phyloP scores from a whole-genome alignment of 2,888 invertebrate genomes.

The Strigamia transsilvanica region DNA sequence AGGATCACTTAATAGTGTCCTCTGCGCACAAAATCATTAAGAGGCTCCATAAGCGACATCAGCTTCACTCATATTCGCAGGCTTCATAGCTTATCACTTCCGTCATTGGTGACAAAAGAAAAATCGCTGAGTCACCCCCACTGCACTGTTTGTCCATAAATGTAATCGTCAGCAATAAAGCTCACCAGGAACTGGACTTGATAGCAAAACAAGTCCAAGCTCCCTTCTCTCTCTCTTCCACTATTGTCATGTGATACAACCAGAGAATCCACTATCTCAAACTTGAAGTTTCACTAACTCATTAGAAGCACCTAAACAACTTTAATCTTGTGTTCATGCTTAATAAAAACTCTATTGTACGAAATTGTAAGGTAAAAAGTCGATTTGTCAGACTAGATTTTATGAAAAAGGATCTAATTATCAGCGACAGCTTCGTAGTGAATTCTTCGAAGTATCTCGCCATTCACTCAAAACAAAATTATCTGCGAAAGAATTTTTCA shows the following conservation, averaged over 20 bases:
- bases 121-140: constrained; percentile 24
- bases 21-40: constrained; percentile 1
- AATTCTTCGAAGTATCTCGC: too few species aligned
- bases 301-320: not conserved
- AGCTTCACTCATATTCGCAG: constrained; percentile 20
- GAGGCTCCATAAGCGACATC: not conserved
- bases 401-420: too few species aligned
- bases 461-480: too few species aligned
- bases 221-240: not conserved
- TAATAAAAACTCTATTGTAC: too few species aligned
- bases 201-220: constrained; percentile 27
- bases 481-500: too few species aligned
- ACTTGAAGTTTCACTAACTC: not conserved
- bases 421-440: too few species aligned
- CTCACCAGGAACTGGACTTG: constrained; percentile 23
- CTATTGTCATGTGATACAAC: constrained; percentile 4
- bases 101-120: constrained; percentile 35
- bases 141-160: constrained; percentile 38
- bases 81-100: constrained; percentile 30
- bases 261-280: not conserved
- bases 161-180: constrained; percentile 35
- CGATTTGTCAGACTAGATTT: too few species aligned
- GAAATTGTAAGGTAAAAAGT: too few species aligned
- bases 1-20: not conserved
- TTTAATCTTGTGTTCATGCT: not conserved